Base-by-base conservation (phyloP, 1,140 invertebrate species). In the Tribolium castaneum region DNA sequence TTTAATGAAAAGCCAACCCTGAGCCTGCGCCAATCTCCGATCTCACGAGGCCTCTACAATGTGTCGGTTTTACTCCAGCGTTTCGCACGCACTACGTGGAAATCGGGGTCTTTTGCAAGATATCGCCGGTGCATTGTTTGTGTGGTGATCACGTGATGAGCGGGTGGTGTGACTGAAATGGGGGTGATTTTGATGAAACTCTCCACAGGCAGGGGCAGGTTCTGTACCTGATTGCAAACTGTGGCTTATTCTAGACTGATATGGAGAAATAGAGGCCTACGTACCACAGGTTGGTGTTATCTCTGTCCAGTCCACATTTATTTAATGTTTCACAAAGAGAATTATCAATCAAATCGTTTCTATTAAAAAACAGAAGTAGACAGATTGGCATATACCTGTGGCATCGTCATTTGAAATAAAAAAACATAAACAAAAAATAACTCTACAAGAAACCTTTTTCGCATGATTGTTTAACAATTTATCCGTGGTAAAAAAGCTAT, bases 181-280 rank as follows among this genome's bases (percentile, higher is more conserved):
- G 59, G 13, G 14, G 0, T 13, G 59, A 7, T 30, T 4, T 25
- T 30, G 2, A 34, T 35, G 10, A 12, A 66, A 35, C 9, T 10
- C 10, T 6, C 5, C 13, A 35, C 1, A 66, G 1, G 39, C 39
- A 9, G 2, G 2, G 30, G n/a, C 30, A 66, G 10, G 7, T 6
- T 66, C 14, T 66, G n/a, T 66, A 66, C 59, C 59, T 35, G 59
- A 66, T 66, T 35, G 30, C n/a, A 34, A 66, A 35, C 7, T 66
- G 59, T 66, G 59, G 12, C 25, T 34, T 66, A 66, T 7, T 39
- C 39, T 66, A 34, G 59, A 66, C 59, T 66, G 30, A 66, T 39
- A 66, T 66, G 59, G 59, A 66, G 13, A 34, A 66, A 66, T 39
- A 13, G 34, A 12, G 59, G 59, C 59, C 59, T 66, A 66, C n/a